Conservation (phyloP, 2,797 vertebrate genomes). For the Mormyrops boulengeri region DNA sequence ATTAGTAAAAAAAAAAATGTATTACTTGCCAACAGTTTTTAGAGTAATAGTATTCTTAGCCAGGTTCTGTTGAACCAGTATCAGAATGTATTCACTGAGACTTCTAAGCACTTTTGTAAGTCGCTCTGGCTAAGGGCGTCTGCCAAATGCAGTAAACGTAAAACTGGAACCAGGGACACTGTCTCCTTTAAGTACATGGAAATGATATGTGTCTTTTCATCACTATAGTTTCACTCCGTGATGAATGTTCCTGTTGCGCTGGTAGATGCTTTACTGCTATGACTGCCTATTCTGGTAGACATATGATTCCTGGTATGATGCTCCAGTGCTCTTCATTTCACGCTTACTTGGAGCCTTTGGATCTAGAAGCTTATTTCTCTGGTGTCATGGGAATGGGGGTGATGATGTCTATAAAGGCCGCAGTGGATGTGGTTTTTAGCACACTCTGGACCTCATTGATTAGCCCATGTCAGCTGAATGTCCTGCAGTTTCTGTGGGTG, state of each 20-base stretch:
- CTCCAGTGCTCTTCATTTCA: neutral
- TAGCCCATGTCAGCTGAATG: neutral
- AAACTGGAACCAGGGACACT: neutral
- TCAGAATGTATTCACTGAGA: neutral
- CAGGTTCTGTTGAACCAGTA: neutral
- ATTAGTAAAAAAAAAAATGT: neutral
- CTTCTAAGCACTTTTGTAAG: neutral
- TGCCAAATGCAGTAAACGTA: neutral
- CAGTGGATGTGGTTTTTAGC: neutral
- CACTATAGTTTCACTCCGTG: neutral
- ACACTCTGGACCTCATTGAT: neutral
- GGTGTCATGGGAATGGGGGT: neutral
- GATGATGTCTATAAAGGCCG: neutral
- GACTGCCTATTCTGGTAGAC: neutral
- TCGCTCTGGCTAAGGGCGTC: neutral
- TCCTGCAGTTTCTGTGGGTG: neutral
- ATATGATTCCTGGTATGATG: neutral
- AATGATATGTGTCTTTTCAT: neutral
- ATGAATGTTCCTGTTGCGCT: neutral
- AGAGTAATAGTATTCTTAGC: neutral
- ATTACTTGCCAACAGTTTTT: neutral
- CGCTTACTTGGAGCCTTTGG: neutral
- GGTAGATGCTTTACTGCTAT: neutral
- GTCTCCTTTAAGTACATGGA: neutral
- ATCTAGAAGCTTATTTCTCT: neutral